Conservation (phyloP, 1,140 invertebrate genomes). For the Trichonephila inaurata region DNA sequence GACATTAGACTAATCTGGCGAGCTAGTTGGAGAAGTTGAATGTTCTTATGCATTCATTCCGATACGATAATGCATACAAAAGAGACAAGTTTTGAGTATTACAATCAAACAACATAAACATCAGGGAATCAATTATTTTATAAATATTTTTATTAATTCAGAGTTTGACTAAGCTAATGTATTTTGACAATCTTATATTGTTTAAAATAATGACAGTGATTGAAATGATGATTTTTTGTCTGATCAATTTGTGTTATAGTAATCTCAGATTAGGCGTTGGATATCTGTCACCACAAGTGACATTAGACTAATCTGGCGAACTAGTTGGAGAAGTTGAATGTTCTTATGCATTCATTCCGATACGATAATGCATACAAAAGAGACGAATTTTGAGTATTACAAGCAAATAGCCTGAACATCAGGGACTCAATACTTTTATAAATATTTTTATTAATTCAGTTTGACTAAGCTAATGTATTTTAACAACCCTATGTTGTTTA, state of each 20-base stretch:
- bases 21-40: background rate
- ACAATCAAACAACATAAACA: background rate
- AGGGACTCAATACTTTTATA: background rate
- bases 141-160: too few relatives aligned
- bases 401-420: background rate
- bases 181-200: too few relatives aligned
- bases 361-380: background rate
- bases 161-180: too few relatives aligned
- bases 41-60: background rate
- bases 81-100: background rate
- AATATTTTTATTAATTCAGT: too few relatives aligned
- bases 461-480: too few relatives aligned
- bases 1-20: constrained; percentile 7
- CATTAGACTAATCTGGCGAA: background rate
- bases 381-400: background rate
- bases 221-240: too few relatives aligned
- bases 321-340: background rate
- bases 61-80: background rate
- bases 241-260: too few relatives aligned
- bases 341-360: background rate
- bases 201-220: too few relatives aligned
- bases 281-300: constrained; percentile 35
- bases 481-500: too few relatives aligned
- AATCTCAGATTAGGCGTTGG: constrained; percentile 15
- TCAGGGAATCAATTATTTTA: background rate